phyloP scores from a whole-genome alignment of 2,888 invertebrate genomes.

The Mesochorus sp. region DNA sequence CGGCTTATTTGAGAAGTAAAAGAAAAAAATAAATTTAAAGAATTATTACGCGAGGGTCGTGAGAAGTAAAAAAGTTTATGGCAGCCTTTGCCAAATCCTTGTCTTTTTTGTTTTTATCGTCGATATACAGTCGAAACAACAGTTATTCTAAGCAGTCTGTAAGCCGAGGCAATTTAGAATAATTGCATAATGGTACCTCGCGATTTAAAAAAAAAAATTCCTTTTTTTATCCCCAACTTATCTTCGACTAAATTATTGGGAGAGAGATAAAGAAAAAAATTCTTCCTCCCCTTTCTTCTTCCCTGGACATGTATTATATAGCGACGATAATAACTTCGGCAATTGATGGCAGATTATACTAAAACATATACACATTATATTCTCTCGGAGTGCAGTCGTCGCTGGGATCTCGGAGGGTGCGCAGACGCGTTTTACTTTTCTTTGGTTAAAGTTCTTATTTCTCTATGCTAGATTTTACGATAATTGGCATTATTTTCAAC shows the following conservation, averaged over 20 bases:
- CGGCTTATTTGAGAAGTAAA: slow-evolving; percentile 32
- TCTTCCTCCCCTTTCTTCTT: background rate
- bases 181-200: slow-evolving; percentile 17
- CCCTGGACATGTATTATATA: background rate
- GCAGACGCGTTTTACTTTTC: too few relatives aligned
- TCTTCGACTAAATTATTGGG: too few relatives aligned
- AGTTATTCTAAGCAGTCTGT: slow-evolving; percentile 21
- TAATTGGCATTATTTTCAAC: slow-evolving; percentile 62
- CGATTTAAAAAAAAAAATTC: too few relatives aligned
- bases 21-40: slow-evolving; percentile 14
- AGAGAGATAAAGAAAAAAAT: too few relatives aligned
- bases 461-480: too few relatives aligned
- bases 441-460: too few relatives aligned
- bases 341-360: too few relatives aligned
- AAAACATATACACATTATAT: too few relatives aligned
- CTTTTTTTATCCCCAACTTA: too few relatives aligned
- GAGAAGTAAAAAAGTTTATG: background rate
- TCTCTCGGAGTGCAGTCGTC: too few relatives aligned
- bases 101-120: slow-evolving; percentile 9
- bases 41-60: slow-evolving; percentile 3
- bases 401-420: too few relatives aligned
- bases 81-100: background rate
- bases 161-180: slow-evolving; percentile 18
- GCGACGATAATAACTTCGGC: too few relatives aligned
- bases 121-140: slow-evolving; percentile 14